Conservation (phyloP, 2,888 invertebrate species). For the Mimumesa dahlbomi region DNA sequence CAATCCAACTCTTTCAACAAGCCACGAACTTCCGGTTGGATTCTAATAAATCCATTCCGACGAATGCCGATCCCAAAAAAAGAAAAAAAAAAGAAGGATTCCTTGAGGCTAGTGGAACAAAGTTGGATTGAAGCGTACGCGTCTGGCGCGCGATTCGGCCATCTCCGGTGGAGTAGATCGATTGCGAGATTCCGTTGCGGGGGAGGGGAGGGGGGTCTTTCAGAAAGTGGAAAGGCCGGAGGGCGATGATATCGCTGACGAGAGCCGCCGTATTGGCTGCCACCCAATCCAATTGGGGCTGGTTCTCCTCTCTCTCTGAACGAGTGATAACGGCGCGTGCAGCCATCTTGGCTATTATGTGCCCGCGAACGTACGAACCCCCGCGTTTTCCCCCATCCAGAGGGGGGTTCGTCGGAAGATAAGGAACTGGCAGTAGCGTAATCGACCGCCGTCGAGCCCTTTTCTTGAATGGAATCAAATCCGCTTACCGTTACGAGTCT, state of each 20-base stretch:
- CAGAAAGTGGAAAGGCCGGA: constrained; percentile 45
- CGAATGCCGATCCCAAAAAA: no score
- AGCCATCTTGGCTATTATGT: constrained; percentile 72
- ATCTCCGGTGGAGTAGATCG: constrained; percentile 31
- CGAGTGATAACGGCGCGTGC: constrained; percentile 71
- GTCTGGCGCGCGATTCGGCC: no score
- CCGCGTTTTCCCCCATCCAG: constrained; percentile 19
- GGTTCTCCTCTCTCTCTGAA: constrained; percentile 46
- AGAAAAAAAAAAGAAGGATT: no score
- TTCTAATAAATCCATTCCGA: no score
- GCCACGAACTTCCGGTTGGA: no score
- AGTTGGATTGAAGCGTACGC: no score
- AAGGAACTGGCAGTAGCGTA: constrained; percentile 38
- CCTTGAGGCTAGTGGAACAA: no score
- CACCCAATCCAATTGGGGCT: constrained; percentile 76
- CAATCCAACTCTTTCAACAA: no score
- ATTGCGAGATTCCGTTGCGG: constrained; percentile 27
- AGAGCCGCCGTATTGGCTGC: constrained; percentile 77
- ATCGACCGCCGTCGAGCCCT: not conserved
- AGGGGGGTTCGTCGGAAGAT: constrained; percentile 33
- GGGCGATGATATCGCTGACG: constrained; percentile 78
- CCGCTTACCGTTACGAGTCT: not conserved
- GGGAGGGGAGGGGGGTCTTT: constrained; percentile 25
- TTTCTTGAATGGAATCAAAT: constrained; percentile 3
- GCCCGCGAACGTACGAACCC: constrained; percentile 51